These are phyloP conservation scores for Drosophila setosimentum DNA, from an alignment of 2,888 invertebrate genomes.

Conservation along the genomic window DNA sequence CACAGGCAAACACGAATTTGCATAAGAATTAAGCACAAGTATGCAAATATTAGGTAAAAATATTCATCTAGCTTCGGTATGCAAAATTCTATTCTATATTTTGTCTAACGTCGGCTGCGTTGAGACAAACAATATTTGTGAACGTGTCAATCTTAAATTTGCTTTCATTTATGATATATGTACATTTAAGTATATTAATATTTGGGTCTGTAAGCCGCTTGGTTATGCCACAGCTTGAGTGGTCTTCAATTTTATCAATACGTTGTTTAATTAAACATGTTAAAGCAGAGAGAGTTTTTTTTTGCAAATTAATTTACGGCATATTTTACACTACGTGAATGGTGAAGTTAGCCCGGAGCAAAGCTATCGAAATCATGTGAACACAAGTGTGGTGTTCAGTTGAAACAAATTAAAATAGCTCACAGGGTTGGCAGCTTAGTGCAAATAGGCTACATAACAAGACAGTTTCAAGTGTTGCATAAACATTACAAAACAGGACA, in stretches of 20 bases:
- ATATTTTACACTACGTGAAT: constrained; percentile 24
- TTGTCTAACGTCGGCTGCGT: constrained; percentile 12
- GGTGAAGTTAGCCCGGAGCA: constrained; percentile 7
- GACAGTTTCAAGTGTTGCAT: constrained; percentile 31
- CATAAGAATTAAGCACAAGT: constrained; percentile 20
- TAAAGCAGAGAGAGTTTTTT: too few species aligned
- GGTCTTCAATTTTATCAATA: constrained; percentile 11
- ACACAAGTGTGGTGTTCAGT: constrained; percentile 2
- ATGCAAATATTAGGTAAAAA: constrained; percentile 33
- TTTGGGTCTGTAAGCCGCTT: constrained; percentile 19
- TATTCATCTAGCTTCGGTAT: not conserved
- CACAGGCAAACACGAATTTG: constrained; percentile 9
- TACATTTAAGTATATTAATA: not conserved
- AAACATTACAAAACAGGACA: constrained; percentile 10
- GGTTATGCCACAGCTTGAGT: constrained; percentile 18
- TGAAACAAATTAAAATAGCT: constrained; percentile 19
- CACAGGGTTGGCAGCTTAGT: constrained; percentile 11
- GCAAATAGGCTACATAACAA: constrained; percentile 16
- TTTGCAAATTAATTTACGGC: constrained; percentile 41
- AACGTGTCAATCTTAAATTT: constrained; percentile 29
- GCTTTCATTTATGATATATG: constrained; percentile 2
- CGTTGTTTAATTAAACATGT: constrained; percentile 17
- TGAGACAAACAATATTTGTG: constrained; percentile 28
- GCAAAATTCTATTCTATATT: constrained; percentile 1
- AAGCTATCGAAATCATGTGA: not conserved